Percentiles rank a stretch among this genome's conserved stretches.
phyloP scores from a whole-genome alignment of 2,888 invertebrate genomes.

The Boloria euphrosyne region DNA sequence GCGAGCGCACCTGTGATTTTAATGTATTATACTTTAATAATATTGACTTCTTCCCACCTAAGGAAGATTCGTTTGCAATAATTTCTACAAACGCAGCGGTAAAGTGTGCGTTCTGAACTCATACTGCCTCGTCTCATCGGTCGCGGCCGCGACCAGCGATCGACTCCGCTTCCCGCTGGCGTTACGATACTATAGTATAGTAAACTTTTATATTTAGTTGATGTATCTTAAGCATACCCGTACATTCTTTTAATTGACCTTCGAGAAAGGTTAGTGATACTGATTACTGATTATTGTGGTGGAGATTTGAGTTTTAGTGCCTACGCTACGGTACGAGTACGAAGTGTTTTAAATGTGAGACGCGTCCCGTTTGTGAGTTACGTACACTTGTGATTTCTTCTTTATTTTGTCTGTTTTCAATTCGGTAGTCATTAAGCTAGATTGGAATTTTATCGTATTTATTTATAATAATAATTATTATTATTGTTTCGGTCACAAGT shows the following conservation, averaged over 20 bases:
- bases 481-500: slow-evolving; percentile 66
- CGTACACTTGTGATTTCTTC: slow-evolving; percentile 74
- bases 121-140: slow-evolving; percentile 45
- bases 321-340: slow-evolving; percentile 55
- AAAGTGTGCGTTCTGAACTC: slow-evolving; percentile 66
- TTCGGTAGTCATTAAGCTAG: slow-evolving; percentile 78
- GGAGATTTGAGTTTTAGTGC: slow-evolving; percentile 63
- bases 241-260: slow-evolving; percentile 82
- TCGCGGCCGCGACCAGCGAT: not conserved
- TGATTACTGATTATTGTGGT: slow-evolving; percentile 63
- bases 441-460: slow-evolving; percentile 67
- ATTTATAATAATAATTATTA: slow-evolving; percentile 56
- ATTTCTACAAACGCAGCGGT: slow-evolving; percentile 62
- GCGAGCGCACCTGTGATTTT: slow-evolving; percentile 55
- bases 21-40: slow-evolving; percentile 48
- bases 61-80: slow-evolving; percentile 65
- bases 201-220: slow-evolving; percentile 66
- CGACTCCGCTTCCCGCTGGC: not conserved
- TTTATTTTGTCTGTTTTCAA: slow-evolving; percentile 72
- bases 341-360: slow-evolving; percentile 64
- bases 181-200: slow-evolving; percentile 12
- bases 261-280: slow-evolving; percentile 82
- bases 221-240: slow-evolving; percentile 78
- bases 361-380: slow-evolving; percentile 52
- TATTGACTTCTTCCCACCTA: slow-evolving; percentile 62